phyloP scores from a whole-genome alignment of 2,888 invertebrate species.

The Polyploca ridens region DNA sequence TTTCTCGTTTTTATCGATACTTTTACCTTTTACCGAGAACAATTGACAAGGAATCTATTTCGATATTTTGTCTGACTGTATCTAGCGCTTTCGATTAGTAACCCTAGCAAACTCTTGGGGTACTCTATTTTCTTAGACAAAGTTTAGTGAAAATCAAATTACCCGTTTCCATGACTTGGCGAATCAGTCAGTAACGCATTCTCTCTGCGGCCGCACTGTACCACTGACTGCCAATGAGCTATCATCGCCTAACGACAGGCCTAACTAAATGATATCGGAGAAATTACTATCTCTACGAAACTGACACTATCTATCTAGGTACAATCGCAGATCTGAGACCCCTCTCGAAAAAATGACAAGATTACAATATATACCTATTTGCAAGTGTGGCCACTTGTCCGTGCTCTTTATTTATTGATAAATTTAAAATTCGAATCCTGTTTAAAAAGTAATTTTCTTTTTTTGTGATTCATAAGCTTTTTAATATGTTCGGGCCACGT shows the following conservation, averaged over 20 bases:
- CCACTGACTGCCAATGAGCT: not conserved
- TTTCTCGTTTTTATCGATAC: too few relatives aligned
- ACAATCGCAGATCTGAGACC: not conserved
- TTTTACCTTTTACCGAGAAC: too few relatives aligned
- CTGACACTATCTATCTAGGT: conserved; percentile 4
- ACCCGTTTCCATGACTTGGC: too few relatives aligned
- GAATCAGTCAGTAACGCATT: too few relatives aligned
- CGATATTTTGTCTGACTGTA: too few relatives aligned
- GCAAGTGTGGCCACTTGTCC: not conserved
- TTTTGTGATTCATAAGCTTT: conserved; percentile 14
- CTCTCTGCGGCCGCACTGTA: too few relatives aligned
- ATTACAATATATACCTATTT: conserved; percentile 6
- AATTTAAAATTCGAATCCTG: not conserved
- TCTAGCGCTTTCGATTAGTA: too few relatives aligned
- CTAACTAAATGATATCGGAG: not conserved
- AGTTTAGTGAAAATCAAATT: too few relatives aligned
- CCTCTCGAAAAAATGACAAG: not conserved
- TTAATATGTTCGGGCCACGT: conserved; percentile 42
- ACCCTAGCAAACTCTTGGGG: not conserved
- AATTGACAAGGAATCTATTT: too few relatives aligned
- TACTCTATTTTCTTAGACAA: too few relatives aligned
- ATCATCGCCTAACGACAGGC: not conserved
- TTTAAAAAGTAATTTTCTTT: not conserved
- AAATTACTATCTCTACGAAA: conserved; percentile 2
- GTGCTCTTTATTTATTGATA: not conserved